Evolutionary conservation across 2,113 vertebrate species (phyloP), one percentile per base, ranked within the genome.

Genomic region (Mesitornis unicolor): DNA sequence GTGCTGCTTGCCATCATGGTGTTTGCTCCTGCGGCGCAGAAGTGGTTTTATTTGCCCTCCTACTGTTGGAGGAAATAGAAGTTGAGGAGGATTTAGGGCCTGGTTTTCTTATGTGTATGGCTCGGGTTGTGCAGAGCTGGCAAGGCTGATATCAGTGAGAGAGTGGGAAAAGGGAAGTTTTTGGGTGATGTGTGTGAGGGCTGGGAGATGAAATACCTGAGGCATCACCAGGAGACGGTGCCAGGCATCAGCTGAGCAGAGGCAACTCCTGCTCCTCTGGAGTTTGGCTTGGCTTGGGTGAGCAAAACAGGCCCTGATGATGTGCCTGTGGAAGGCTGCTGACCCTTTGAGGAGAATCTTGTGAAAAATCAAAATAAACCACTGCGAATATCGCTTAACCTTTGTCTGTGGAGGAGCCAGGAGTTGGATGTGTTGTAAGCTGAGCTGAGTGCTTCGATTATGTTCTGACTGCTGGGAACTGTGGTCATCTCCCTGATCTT

Each of bases 121-220:
- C 73, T 47, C 0, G 0, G 35, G 29, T 17, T 38, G 11, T 7
- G 22, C 40, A 36, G 21, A 42, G 88, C 56, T 60, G 60, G 26
- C 10, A 31, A 60, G 16, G 21, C 64, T 57, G 68, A 10, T 3
- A 1, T 60, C 42, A 11, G 2, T 4, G 50, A 3, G 26, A 54
- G 69, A 29, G 51, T 7, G 22, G 16, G 13, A 18, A 38, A 59
- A 78, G 33, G 38, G 45, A 50, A 6, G 12, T 26, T 60, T 79
- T 29, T 31, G 80, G 26, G 38, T 73, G 29, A 7, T 0, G 0
- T 10, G 3, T 11, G 2, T 11, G 17, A 25, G 21, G 28, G 4
- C 16, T 85, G 48, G 40, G 20, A 36, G 48, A 17, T 64, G 57
- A 10, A 47, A 2, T 10, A 25, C 11, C 54, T 61, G 35, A 35